Evolutionary conservation across 1,140 invertebrate genomes (phyloP).

Genomic region (Diprion similis): DNA sequence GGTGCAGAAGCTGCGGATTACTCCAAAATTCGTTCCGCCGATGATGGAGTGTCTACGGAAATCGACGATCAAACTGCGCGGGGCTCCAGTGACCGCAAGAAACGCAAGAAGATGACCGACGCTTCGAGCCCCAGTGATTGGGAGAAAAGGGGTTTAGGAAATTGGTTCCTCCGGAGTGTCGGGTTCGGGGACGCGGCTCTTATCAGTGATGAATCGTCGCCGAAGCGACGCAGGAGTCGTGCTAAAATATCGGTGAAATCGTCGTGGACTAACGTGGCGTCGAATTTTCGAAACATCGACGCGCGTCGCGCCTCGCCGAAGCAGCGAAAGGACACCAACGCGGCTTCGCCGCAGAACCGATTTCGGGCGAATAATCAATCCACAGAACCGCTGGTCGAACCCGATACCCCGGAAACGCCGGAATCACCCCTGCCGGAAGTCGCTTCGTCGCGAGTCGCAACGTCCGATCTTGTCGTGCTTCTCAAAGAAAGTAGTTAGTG

Average conservation of each 20-base stretch:
- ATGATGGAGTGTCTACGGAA: too few relatives aligned
- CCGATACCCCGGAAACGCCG: not conserved
- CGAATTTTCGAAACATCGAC: not conserved
- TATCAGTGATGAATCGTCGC: not conserved
- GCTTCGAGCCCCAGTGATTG: not conserved
- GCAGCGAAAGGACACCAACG: not conserved
- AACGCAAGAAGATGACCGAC: too few relatives aligned
- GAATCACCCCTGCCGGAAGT: not conserved
- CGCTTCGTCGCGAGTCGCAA: not conserved
- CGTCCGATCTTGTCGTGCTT: not conserved
- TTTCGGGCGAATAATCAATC: not conserved
- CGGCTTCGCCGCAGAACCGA: not conserved
- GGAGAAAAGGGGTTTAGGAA: not conserved
- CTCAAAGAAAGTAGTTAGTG: slow-evolving; percentile 1
- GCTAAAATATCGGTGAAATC: not conserved
- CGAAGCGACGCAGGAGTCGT: not conserved
- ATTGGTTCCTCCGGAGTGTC: not conserved
- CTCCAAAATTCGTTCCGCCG: too few relatives aligned
- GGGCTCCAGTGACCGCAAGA: too few relatives aligned
- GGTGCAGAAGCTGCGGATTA: too few relatives aligned
- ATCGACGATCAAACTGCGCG: too few relatives aligned
- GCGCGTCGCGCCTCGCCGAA: not conserved
- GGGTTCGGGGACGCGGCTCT: too few relatives aligned
- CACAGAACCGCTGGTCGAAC: not conserved
- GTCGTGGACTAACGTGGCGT: not conserved